Evolutionary conservation across 2,113 vertebrate genomes (phyloP), one percentile per base, ranked within the genome.

Genomic region (Gobiocypris rarus): DNA sequence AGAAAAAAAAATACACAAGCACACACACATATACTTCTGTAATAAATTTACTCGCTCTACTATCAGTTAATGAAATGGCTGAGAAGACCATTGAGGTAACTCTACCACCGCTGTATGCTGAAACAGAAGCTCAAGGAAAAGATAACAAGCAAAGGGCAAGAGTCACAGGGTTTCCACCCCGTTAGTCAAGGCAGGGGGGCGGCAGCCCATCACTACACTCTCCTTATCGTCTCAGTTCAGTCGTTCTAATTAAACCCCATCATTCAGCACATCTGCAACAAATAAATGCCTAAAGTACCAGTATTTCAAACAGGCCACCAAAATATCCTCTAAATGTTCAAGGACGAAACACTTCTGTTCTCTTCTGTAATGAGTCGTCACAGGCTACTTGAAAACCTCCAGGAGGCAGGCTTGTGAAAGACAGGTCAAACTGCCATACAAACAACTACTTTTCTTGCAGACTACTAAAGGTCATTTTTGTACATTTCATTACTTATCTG

Each of bases 61-160:
- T 85, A 86, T 89, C 43, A 56, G 83, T 79, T 88, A 85, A 91
- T 93, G 84, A 91, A 91, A 87, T 54, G 67, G 81, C 87, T 48
- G 88, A 89, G 91, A 92, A 91, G 89, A 90, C 89, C 88, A 90
- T 45, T 81, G 85, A 19, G 38, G 90, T 92, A 92, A 94, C 89
- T 88, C 86, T 92, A 90, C 86, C 89, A 88, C 84, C 70, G 83
- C 75, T 87, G 90, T 88, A 87, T 90, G 87, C 89, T 93, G 91
- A 92, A 91, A 93, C 83, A 90, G 93, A 87, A 92, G 84, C 89
- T 86, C 75, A 88, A 87, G 82, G 87, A 88, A 89, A 84, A 89
- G 91, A 92, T 87, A 89, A 85, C 88, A 85, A 88, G 90, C 79
- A 80, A 75, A 82, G 86, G 83, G 85, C 83, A 89, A 88, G 87